Percentiles rank a stretch among this genome's conserved stretches.
Evolutionary conservation across 2,113 vertebrate genomes (phyloP).

Genomic region (Hemiscyllium ocellatum): DNA sequence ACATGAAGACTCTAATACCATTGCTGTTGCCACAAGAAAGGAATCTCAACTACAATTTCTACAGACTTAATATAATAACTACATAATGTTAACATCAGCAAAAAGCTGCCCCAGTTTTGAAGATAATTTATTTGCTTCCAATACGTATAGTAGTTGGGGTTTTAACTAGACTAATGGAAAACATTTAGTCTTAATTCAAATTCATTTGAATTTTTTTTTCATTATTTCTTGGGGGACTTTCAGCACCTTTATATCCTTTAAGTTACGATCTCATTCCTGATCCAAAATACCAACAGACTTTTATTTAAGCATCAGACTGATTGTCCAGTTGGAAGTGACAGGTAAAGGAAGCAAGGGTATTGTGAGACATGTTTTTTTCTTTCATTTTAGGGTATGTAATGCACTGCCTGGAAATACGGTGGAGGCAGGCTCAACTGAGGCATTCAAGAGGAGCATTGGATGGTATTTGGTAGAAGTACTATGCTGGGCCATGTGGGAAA

Average conservation of each 20-base stretch:
- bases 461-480: too few relatives aligned
- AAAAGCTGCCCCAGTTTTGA: conserved; percentile 1
- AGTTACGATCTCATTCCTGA: background rate
- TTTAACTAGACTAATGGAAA: background rate
- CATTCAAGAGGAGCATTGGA: too few relatives aligned
- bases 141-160: background rate
- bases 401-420: too few relatives aligned
- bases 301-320: background rate
- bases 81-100: conserved; percentile 5
- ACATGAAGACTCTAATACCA: conserved; percentile 12
- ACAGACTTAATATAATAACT: conserved; percentile 1
- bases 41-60: conserved; percentile 10
- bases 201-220: background rate
- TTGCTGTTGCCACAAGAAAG: conserved; percentile 20
- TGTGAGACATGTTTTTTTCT: too few relatives aligned
- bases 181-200: background rate
- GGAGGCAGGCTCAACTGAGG: too few relatives aligned
- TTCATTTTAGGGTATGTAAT: too few relatives aligned
- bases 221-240: background rate
- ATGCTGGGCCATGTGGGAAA: too few relatives aligned
- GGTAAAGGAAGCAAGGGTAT: too few relatives aligned
- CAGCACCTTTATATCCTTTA: background rate
- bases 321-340: background rate
- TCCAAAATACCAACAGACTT: too few relatives aligned
- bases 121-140: background rate